phyloP scores from a whole-genome alignment of 64 coral and sea anemone species.

The Cladopsammia gracilis region DNA sequence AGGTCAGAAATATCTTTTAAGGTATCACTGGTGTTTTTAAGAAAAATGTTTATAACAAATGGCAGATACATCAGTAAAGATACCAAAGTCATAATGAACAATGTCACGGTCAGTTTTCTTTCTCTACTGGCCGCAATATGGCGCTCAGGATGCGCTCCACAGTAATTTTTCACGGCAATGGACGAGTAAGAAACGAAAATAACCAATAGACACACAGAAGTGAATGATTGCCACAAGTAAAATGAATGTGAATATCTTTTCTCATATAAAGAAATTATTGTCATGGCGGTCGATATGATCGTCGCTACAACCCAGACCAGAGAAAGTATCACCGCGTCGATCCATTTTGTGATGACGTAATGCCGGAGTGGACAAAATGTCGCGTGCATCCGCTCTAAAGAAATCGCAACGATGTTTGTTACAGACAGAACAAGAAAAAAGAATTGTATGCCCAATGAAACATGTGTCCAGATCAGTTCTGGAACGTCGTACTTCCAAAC shows the following conservation, averaged over 20 bases:
- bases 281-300: neutral
- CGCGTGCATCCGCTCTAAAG: constrained; percentile 3
- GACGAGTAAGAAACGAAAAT: neutral
- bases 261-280: neutral
- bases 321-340: neutral
- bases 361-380: neutral
- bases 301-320: neutral
- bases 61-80: neutral
- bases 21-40: neutral
- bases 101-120: neutral
- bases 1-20: neutral
- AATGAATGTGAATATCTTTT: neutral
- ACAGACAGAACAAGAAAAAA: neutral
- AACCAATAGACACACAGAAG: neutral
- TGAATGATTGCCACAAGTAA: neutral
- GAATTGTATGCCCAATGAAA: neutral
- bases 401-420: neutral
- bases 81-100: neutral
- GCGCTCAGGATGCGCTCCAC: neutral
- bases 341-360: neutral
- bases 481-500: neutral
- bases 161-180: neutral
- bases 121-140: neutral
- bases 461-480: neutral
- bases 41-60: neutral